Evolutionary conservation across 2,888 invertebrate species (phyloP).

Genomic region (Caenorhabditis drosophilae): DNA sequence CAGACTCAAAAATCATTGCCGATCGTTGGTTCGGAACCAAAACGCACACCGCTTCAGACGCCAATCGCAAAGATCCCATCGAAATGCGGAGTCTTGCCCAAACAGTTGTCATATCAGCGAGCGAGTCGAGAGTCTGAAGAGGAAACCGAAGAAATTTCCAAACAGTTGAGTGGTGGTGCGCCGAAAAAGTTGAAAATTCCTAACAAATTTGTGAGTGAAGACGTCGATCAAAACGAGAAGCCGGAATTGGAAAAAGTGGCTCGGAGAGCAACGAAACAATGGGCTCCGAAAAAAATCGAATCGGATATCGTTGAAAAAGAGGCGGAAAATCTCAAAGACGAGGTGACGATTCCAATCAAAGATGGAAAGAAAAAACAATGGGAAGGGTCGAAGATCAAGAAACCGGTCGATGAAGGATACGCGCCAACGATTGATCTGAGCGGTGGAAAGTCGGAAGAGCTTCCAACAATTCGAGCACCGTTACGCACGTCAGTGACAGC

Average conservation of each 20-base stretch:
- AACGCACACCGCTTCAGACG: too few relatives aligned
- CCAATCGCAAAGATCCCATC: constrained; percentile 12
- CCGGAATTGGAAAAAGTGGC: neutral
- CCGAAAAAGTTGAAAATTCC: constrained; percentile 40
- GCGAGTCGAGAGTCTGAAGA: constrained; percentile 36
- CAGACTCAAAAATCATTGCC: constrained; percentile 2
- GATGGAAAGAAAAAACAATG: constrained; percentile 12
- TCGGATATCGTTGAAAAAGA: neutral
- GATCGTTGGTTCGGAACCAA: constrained; percentile 6
- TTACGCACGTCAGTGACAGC: constrained; percentile 16
- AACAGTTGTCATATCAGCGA: constrained; percentile 28
- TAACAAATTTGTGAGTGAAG: constrained; percentile 27
- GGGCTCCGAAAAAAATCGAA: neutral
- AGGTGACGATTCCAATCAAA: neutral
- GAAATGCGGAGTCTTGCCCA: constrained; percentile 18
- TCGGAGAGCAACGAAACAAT: neutral
- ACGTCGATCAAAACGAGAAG: constrained; percentile 16
- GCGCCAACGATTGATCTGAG: constrained; percentile 20
- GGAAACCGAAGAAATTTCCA: constrained; percentile 26
- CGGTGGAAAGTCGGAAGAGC: neutral
- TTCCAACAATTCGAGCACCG: neutral
- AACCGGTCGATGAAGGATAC: constrained; percentile 14
- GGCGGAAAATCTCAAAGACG: neutral
- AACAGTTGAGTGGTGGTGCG: constrained; percentile 10
- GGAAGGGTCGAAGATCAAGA: constrained; percentile 15